phyloP scores from a whole-genome alignment of 2,888 invertebrate genomes.

The Antheraea yamamai region DNA sequence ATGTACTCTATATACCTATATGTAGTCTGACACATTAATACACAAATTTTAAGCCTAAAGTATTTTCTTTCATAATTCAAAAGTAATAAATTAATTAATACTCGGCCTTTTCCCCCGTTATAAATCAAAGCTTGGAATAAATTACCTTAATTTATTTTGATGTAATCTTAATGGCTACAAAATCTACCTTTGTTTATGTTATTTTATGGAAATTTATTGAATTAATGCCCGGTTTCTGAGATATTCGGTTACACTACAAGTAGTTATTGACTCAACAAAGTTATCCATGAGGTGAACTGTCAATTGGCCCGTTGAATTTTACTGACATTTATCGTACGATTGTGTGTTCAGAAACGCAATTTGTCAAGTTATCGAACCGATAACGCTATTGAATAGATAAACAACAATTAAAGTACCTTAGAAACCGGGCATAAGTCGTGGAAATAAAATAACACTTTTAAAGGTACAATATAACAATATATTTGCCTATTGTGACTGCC shows the following conservation, averaged over 20 bases:
- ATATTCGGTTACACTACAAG: too few relatives aligned
- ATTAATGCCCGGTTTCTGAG: too few relatives aligned
- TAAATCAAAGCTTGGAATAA: neutral
- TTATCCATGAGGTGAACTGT: too few relatives aligned
- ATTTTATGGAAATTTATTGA: neutral
- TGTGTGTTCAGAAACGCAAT: too few relatives aligned
- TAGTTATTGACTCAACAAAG: too few relatives aligned
- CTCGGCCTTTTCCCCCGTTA: neutral
- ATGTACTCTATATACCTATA: slow-evolving; percentile 30
- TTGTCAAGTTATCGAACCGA: too few relatives aligned
- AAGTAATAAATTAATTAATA: neutral
- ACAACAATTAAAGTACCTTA: too few relatives aligned
- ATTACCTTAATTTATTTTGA: neutral
- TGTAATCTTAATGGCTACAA: slow-evolving; percentile 1
- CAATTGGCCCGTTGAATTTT: too few relatives aligned
- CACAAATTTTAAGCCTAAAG: neutral
- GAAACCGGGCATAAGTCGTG: too few relatives aligned
- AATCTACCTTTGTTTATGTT: neutral
- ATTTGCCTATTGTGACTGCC: neutral
- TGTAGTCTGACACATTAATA: slow-evolving; percentile 19
- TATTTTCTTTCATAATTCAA: neutral
- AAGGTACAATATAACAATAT: neutral
- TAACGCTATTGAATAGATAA: too few relatives aligned
- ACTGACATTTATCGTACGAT: too few relatives aligned
- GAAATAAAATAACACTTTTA: neutral